phyloP scores from a whole-genome alignment of 1,140 invertebrate species.

The Ctenoplectra terminalis region DNA sequence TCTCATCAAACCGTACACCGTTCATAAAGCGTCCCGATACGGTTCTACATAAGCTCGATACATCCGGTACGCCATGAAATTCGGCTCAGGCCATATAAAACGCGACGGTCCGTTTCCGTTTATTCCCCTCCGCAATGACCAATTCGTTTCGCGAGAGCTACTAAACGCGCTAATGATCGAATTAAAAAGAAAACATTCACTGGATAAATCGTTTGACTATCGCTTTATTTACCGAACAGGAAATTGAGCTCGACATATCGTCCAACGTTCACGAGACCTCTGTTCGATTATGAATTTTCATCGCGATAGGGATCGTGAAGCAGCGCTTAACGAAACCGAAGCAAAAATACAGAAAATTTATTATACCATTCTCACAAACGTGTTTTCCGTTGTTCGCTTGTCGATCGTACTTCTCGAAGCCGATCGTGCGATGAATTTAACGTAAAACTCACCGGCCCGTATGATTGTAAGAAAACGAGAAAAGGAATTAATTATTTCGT shows the following conservation, averaged over 20 bases:
- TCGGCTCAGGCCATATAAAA: conserved; percentile 48
- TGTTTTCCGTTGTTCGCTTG: neutral
- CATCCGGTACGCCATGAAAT: conserved; percentile 34
- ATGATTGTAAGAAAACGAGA: conserved; percentile 6
- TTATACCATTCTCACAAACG: neutral
- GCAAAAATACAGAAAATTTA: conserved; percentile 3
- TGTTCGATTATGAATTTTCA: conserved; percentile 14
- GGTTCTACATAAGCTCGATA: conserved; percentile 57
- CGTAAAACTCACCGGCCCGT: neutral
- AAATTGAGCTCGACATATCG: neutral
- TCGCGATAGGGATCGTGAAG: neutral
- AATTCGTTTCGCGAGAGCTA: neutral
- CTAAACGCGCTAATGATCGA: conserved; percentile 43
- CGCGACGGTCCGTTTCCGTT: conserved; percentile 35
- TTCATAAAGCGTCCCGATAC: conserved; percentile 64
- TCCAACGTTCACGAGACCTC: neutral
- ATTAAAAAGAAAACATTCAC: conserved; percentile 36
- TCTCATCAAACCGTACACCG: conserved; percentile 55
- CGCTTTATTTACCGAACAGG: neutral
- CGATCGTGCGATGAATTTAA: neutral
- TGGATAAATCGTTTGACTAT: neutral
- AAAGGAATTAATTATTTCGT: too few relatives aligned
- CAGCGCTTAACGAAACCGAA: neutral
- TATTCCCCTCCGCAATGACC: neutral
- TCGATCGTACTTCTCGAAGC: neutral